Base-by-base conservation (phyloP, 2,888 invertebrate genomes). In the Zaprionus lineosus region DNA sequence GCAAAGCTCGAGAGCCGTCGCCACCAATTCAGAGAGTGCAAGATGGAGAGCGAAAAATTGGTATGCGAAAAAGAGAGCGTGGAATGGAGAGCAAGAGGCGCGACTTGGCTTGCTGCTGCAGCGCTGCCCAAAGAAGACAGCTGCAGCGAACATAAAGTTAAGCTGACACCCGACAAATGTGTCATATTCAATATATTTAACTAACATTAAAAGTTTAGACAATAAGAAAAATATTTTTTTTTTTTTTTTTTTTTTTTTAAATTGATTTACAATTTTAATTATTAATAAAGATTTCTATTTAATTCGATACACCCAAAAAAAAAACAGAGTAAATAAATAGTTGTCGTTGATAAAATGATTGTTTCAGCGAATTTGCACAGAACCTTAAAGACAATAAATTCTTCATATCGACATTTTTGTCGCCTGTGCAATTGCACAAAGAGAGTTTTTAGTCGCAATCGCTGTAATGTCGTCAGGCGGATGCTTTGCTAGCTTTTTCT, bases 401-500 rank as follows among this genome's bases (percentile, higher is more conserved):
- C n/a, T 0, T 21, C n/a, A n/a, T 26, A 14, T 8, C 0, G 52
- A 62, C 59, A 43, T 2, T 51, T 75, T 73, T 41, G 59, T 73
- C 73, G 58, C 58, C 72, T 69, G 58, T 29, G 28, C 46, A 2
- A 9, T 5, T 37, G 31, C 36, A 67, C 53, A 34, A 50, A 64
- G 48, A 74, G 62, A 26, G 60, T 70, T 63, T 61, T 40, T 43
- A 52, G 55, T 43, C 39, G 39, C 43, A 47, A 47, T 24, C 40
- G 53, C 46, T 57, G 39, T 36, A 57, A 55, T 46, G 50, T 39
- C 62, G 56, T 47, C 31, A 74, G 74, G 67, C 74, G 75, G 79
- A 79, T 79, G 79, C 75, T 66, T 65, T 59, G 46, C 66, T 70
- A 66, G 73, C 79, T 66, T 70, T 77, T 79, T 63, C 78, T 63